A percentile compares a stretch with the other conserved stretches of the same genome.
Evolutionary conservation across 2,888 invertebrate genomes (phyloP).

Genomic region (Tenthredo mesomela): DNA sequence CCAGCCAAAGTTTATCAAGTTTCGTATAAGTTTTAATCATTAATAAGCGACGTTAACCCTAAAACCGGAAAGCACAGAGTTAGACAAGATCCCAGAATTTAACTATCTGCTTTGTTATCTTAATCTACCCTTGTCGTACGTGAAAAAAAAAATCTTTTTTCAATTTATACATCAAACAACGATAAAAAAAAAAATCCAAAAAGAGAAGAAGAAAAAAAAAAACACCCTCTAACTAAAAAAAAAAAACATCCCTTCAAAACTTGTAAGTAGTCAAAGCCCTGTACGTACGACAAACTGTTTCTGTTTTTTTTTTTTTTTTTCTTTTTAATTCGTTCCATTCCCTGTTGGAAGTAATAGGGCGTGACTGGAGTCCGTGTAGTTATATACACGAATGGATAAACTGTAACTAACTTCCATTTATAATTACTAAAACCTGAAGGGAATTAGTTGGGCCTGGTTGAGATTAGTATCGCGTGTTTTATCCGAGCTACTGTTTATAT

Average conservation of each 20-base stretch:
- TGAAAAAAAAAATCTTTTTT: neutral
- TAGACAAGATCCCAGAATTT: neutral
- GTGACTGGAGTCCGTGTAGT: conserved; percentile 22
- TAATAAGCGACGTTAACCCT: conserved; percentile 37
- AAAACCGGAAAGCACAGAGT: conserved; percentile 24
- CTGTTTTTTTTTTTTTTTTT: neutral
- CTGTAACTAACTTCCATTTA: conserved; percentile 48
- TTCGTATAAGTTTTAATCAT: conserved; percentile 42
- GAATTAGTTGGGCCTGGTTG: conserved; percentile 48
- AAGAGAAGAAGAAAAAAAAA: neutral
- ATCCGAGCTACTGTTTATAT: conserved; percentile 18
- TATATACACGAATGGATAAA: conserved; percentile 15
- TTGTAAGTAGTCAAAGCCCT: neutral
- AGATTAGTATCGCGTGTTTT: conserved; percentile 42
- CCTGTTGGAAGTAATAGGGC: conserved; percentile 17
- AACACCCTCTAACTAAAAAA: neutral
- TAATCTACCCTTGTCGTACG: neutral
- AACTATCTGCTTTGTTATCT: conserved; percentile 31
- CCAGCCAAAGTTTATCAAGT: conserved; percentile 22
- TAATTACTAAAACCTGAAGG: conserved; percentile 35
- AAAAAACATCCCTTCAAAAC: neutral
- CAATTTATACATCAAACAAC: neutral
- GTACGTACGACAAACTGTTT: neutral
- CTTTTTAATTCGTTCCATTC: conserved; percentile 13
- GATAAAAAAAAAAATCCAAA: neutral